These are phyloP conservation scores for Plodia interpunctella DNA, from an alignment of 1,140 invertebrate species.

Conservation along the genomic window DNA sequence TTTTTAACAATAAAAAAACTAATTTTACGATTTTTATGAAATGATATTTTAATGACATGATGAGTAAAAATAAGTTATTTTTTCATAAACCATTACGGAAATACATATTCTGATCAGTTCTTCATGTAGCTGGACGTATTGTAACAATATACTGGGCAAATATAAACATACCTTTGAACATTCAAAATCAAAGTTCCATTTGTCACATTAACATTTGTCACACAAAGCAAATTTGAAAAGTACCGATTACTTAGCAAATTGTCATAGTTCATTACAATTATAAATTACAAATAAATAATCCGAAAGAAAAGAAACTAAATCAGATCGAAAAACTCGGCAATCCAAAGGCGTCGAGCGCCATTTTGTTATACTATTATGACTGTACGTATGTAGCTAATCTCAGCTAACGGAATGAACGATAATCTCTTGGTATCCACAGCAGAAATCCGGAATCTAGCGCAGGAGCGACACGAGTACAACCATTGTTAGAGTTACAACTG, in stretches of 20 bases:
- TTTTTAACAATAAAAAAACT: constrained; percentile 39
- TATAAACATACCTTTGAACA: neutral
- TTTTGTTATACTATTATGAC: neutral
- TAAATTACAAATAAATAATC: neutral
- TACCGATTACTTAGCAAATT: neutral
- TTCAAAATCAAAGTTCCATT: constrained; percentile 15
- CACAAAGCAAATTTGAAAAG: neutral
- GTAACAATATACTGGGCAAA: no score
- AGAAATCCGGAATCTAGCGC: neutral
- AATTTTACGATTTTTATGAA: constrained; percentile 40
- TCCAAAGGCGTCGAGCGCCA: no score
- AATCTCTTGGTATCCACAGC: neutral
- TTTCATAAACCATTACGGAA: neutral
- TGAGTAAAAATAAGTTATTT: constrained; percentile 24
- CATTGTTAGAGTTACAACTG: constrained; percentile 2
- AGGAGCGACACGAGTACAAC: neutral
- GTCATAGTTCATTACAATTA: neutral
- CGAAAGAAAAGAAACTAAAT: neutral
- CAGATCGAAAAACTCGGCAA: neutral
- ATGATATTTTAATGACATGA: constrained; percentile 20
- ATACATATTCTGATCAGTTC: neutral
- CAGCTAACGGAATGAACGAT: neutral
- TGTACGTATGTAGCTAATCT: constrained; percentile 4
- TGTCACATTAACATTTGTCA: neutral
- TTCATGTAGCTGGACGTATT: neutral